Conservation (phyloP, 2,888 invertebrate species). For the Trichogramma evanescens region DNA sequence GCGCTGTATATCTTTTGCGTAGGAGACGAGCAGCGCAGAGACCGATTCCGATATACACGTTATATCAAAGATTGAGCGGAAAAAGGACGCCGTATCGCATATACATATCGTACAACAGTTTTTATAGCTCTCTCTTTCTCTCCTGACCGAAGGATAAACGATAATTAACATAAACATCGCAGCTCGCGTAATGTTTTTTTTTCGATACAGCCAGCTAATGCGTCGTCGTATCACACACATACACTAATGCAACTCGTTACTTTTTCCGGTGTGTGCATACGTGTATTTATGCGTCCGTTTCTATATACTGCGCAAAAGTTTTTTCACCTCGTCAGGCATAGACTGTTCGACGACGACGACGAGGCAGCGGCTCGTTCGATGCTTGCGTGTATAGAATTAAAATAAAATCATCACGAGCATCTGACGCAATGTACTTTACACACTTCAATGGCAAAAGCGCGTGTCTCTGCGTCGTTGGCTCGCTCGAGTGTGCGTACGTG, state of each 20-base stretch:
- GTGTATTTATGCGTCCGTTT: background rate
- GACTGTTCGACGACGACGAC: too few relatives aligned
- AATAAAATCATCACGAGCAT: too few relatives aligned
- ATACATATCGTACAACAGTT: conserved; percentile 5
- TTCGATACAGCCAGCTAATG: too few relatives aligned
- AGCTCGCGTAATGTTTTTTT: too few relatives aligned
- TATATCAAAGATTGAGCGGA: background rate
- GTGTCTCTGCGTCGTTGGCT: too few relatives aligned
- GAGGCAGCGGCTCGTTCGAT: too few relatives aligned
- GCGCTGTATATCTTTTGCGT: conserved; percentile 18
- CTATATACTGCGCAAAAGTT: background rate
- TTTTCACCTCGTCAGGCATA: background rate
- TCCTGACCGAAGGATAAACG: background rate
- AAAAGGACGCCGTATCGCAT: conserved; percentile 17
- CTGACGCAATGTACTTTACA: conserved; percentile 3
- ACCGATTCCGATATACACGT: too few relatives aligned
- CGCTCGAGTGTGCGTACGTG: too few relatives aligned
- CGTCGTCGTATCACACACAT: too few relatives aligned
- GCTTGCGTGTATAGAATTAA: too few relatives aligned
- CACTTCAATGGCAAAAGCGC: conserved; percentile 1
- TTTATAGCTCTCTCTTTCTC: background rate
- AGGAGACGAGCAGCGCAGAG: conserved; percentile 21
- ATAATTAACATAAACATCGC: too few relatives aligned
- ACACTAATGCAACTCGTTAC: background rate
- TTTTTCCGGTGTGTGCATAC: conserved; percentile 13